phyloP scores from a whole-genome alignment of 2,113 vertebrate genomes.

The Cebus imitator region DNA sequence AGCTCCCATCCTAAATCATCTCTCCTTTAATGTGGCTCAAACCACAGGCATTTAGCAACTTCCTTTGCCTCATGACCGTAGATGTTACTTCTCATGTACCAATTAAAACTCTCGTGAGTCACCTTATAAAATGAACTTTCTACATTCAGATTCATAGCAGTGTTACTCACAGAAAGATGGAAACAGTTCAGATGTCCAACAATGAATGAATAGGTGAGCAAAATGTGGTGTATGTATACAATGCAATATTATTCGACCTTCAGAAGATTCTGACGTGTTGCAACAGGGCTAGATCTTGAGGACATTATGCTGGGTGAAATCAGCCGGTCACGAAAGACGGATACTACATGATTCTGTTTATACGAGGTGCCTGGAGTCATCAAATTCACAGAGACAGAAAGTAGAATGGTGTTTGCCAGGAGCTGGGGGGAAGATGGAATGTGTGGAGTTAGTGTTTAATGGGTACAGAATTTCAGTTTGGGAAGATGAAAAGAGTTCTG shows the following conservation, averaged over 20 bases:
- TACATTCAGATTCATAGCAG: not conserved
- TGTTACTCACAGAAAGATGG: not conserved
- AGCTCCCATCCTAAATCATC: not conserved
- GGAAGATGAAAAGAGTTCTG: not conserved
- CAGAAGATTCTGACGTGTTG: not conserved
- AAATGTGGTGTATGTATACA: not conserved
- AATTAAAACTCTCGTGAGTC: not conserved
- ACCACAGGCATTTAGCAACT: not conserved
- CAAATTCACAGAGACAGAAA: not conserved
- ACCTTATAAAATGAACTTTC: not conserved
- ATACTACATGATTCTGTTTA: not conserved
- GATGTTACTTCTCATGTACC: not conserved
- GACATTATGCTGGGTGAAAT: not conserved
- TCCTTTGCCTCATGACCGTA: not conserved
- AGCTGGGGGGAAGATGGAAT: not conserved
- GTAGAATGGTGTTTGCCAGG: not conserved
- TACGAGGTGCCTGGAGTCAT: not conserved
- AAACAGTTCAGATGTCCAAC: not conserved
- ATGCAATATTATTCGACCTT: not conserved
- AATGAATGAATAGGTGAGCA: not conserved
- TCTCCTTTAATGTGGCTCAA: not conserved
- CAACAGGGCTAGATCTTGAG: not conserved
- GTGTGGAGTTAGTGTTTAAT: not conserved
- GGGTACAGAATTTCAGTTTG: not conserved
- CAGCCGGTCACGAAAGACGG: not conserved